phyloP scores from a whole-genome alignment of 2,888 invertebrate genomes.

The Xestia c-nigrum region DNA sequence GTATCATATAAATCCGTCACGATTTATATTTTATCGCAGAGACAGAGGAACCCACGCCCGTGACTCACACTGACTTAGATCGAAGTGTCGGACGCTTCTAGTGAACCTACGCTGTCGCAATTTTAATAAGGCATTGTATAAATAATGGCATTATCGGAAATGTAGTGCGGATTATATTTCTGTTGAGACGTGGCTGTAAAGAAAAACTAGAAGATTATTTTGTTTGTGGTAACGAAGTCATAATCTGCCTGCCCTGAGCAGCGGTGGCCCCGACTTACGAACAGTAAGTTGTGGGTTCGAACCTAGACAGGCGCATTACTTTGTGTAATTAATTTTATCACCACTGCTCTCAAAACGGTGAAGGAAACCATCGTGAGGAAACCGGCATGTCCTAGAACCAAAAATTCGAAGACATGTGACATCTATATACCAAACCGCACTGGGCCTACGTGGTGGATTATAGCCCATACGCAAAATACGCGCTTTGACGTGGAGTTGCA shows the following conservation, averaged over 20 bases:
- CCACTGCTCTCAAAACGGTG: too few species aligned
- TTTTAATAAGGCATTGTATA: slow-evolving; percentile 77
- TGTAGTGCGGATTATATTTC: slow-evolving; percentile 61
- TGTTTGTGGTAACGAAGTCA: not conserved
- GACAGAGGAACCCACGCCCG: slow-evolving; percentile 75
- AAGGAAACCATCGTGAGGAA: too few species aligned
- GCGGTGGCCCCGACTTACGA: too few species aligned
- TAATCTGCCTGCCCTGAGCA: not conserved
- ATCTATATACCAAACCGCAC: too few species aligned
- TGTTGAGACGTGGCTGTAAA: slow-evolving; percentile 6
- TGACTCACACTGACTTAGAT: slow-evolving; percentile 76
- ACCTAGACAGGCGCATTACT: too few species aligned
- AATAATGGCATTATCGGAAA: slow-evolving; percentile 68
- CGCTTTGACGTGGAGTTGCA: too few species aligned
- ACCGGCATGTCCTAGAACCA: too few species aligned
- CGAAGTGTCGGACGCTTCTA: slow-evolving; percentile 77
- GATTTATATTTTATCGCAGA: slow-evolving; percentile 73
- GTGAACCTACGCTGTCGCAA: slow-evolving; percentile 83
- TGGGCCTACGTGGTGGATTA: too few species aligned
- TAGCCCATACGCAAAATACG: too few species aligned
- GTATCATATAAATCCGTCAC: slow-evolving; percentile 79
- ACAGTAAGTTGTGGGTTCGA: too few species aligned
- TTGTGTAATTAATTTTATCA: too few species aligned
- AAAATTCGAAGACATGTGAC: too few species aligned
- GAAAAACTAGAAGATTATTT: slow-evolving; percentile 13